Base-by-base conservation (phyloP, 2,888 invertebrate genomes). In the Minunthozetes semirufus region DNA sequence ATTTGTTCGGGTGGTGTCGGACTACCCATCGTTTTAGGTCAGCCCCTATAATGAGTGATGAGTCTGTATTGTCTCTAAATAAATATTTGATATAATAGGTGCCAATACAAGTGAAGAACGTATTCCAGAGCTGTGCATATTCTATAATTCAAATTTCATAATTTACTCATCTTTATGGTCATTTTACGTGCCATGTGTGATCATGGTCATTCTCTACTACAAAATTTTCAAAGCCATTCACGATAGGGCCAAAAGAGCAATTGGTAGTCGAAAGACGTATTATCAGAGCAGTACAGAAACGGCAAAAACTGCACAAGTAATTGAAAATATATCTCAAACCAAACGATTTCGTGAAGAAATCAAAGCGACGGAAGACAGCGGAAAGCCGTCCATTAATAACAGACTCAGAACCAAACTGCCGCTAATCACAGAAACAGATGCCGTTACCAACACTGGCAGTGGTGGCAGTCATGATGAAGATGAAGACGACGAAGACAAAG, bases 151-250 rank as follows among this genome's bases (percentile, higher is more conserved):
- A 79, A 93, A 96, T 85, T 99, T 98, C 85, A 93, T 98, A 82
- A 92, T 99, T 82, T 96, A 94, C 85, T 98, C 97, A 17, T 98
- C 98, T 74, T 87, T 99, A 80, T 93, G 94, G 79, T 98, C 98
- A 81, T 99, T 99, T 88, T 99, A 96, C 85, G 95, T 99, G 81
- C 99, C 99, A 50, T 93, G 97, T 83, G 90, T 96, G 82, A 93
- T 97, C 83, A 98, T 99, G 96, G 92, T 98, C 84, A 93, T 93
- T 84, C 89, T 98, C 76, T 98, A 98, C 85, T 95, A 93, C 86
- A 92, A 89, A 85, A 98, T 99, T 85, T 98, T 99, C 87, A 91
- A 92, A 89, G 95, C 96, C 80, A 86, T 87, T 83, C 48, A 71
- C 29, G 53, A 76, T 56, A 76, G 77, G 38, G 75, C 77, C 33